Percentiles rank a stretch among this genome's conserved stretches.
Evolutionary conservation across 2,113 vertebrate species (phyloP).

Genomic region (Lepisosteus osseus): DNA sequence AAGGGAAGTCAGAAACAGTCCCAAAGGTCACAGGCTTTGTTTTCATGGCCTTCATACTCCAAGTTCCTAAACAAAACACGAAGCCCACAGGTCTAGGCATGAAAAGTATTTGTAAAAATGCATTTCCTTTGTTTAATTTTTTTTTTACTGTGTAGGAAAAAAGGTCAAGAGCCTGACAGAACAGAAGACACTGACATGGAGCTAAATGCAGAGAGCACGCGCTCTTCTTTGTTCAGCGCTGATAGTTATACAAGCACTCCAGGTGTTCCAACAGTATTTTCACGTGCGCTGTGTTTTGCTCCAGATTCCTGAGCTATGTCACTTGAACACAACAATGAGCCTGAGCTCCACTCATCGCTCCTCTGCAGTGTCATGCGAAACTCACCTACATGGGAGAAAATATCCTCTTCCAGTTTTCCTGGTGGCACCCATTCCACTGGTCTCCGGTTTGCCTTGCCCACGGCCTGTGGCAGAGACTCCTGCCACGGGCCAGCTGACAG

Average conservation of each 20-base stretch:
- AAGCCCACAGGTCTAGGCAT: neutral
- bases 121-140: too few relatives aligned
- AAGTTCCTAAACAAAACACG: conserved; percentile 47
- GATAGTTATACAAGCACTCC: neutral
- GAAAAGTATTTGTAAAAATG: too few relatives aligned
- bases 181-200: too few relatives aligned
- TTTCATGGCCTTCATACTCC: conserved; percentile 48
- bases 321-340: too few relatives aligned
- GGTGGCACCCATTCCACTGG: conserved; percentile 24
- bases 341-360: too few relatives aligned
- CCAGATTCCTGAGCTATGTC: too few relatives aligned
- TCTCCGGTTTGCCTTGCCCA: conserved; percentile 1
- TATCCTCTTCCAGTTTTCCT: conserved; percentile 38
- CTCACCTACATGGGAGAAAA: conserved; percentile 55
- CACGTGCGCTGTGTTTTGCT: neutral
- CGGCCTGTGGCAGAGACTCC: neutral
- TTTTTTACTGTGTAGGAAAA: too few relatives aligned
- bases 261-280: neutral
- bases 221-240: too few relatives aligned
- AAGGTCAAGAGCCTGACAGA: too few relatives aligned
- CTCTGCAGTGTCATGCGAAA: neutral
- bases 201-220: too few relatives aligned
- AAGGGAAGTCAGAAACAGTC: conserved; percentile 38
- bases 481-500: neutral
- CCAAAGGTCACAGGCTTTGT: conserved; percentile 49